A percentile compares a stretch with the other conserved stretches of the same genome.
These are phyloP conservation scores for Drosophila infuscata DNA, from an alignment of 2,888 invertebrate genomes.

Conservation along the genomic window DNA sequence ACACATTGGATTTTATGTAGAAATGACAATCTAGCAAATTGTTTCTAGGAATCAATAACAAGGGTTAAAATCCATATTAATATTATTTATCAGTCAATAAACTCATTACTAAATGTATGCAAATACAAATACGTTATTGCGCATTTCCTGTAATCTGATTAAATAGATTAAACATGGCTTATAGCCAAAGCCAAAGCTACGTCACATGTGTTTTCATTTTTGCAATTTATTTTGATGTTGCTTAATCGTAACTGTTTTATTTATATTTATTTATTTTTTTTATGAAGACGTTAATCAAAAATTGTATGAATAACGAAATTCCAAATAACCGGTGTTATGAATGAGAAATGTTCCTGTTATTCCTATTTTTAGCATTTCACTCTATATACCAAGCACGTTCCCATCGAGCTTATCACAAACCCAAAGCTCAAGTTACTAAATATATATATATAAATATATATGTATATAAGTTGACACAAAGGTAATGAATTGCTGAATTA, in stretches of 20 bases:
- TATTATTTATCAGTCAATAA: not conserved
- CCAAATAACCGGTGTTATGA: not conserved
- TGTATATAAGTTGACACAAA: not conserved
- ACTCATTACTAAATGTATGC: not conserved
- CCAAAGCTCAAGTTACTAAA: constrained; percentile 10
- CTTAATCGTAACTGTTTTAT: not conserved
- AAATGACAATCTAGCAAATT: not conserved
- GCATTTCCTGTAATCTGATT: not conserved
- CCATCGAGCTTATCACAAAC: constrained; percentile 6
- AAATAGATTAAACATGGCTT: not conserved
- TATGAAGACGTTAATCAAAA: not conserved
- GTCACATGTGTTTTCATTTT: not conserved
- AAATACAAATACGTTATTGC: not conserved
- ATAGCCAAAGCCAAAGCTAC: not conserved
- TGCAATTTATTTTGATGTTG: not conserved
- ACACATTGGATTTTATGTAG: no score
- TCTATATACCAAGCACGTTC: constrained; percentile 6
- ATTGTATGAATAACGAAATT: not conserved
- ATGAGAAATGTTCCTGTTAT: not conserved
- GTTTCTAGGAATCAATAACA: not conserved
- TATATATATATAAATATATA: not conserved
- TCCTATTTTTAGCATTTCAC: constrained; percentile 3
- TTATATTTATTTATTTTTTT: not conserved
- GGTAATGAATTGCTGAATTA: constrained; percentile 21
- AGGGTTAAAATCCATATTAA: not conserved